Evolutionary conservation across 2,888 invertebrate genomes (phyloP).

Genomic region (Notodonta dromedarius): DNA sequence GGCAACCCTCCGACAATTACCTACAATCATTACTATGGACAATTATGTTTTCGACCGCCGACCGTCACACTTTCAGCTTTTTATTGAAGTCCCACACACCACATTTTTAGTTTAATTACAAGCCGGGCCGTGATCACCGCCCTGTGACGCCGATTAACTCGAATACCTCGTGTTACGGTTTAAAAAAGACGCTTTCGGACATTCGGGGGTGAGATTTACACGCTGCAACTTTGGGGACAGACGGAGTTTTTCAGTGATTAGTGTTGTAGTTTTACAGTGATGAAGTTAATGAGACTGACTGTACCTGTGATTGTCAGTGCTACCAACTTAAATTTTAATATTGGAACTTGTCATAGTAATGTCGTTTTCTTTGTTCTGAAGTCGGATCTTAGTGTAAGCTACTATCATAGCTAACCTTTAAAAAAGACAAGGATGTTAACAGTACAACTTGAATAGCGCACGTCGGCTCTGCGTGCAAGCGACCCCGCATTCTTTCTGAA

Average conservation of each 20-base stretch:
- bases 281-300: conserved; percentile 25
- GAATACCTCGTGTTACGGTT: conserved; percentile 44
- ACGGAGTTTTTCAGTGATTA: background rate
- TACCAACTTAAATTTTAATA: conserved; percentile 2
- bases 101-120: conserved; percentile 80
- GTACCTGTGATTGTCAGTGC: conserved; percentile 18
- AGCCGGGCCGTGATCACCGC: conserved; percentile 52
- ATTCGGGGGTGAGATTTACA: conserved; percentile 41
- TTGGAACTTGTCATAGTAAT: background rate
- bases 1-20: conserved; percentile 75
- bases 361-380: background rate
- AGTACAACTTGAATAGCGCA: conserved; percentile 1
- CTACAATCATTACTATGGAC: conserved; percentile 81
- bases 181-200: conserved; percentile 44
- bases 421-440: background rate
- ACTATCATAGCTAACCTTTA: too few relatives aligned
- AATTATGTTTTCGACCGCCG: conserved; percentile 75
- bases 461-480: conserved; percentile 31
- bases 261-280: background rate
- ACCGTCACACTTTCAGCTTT: conserved; percentile 76
- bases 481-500: conserved; percentile 37
- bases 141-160: conserved; percentile 54
- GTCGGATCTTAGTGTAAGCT: too few relatives aligned
- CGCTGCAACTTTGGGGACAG: conserved; percentile 33
- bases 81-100: conserved; percentile 67